Evolutionary conservation across 2,888 invertebrate species (phyloP).

Genomic region (Agrypnus murinus): DNA sequence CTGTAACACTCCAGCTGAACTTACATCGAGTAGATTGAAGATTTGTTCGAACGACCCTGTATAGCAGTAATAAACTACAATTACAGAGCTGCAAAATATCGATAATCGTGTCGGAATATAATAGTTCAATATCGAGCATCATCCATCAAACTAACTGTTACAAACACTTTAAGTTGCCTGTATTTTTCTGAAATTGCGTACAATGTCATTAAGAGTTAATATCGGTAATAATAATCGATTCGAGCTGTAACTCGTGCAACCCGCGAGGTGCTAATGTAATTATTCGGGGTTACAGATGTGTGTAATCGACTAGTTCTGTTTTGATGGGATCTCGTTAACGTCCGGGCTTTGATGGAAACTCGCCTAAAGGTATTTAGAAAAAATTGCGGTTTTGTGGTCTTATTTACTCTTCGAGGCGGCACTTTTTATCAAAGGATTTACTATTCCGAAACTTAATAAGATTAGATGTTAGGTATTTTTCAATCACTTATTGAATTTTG

Average conservation of each 20-base stretch:
- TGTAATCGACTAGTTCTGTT: slow-evolving; percentile 36
- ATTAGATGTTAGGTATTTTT: slow-evolving; percentile 10
- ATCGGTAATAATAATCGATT: slow-evolving; percentile 49
- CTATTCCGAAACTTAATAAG: slow-evolving; percentile 28
- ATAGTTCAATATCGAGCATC: slow-evolving; percentile 20
- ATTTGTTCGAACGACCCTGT: too few species aligned
- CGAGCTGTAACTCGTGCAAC: slow-evolving; percentile 44
- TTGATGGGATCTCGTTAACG: slow-evolving; percentile 39
- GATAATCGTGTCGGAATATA: slow-evolving; percentile 4
- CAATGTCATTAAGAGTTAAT: slow-evolving; percentile 52
- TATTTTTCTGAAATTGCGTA: slow-evolving; percentile 51
- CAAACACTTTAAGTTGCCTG: slow-evolving; percentile 28
- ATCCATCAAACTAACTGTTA: slow-evolving; percentile 14
- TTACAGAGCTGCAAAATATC: slow-evolving; percentile 1
- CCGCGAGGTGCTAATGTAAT: slow-evolving; percentile 53
- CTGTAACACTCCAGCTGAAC: too few species aligned
- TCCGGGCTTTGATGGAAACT: slow-evolving; percentile 30
- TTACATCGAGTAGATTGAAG: too few species aligned
- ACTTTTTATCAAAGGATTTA: slow-evolving; percentile 14
- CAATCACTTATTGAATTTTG: slow-evolving; percentile 30
- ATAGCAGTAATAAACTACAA: slow-evolving; percentile 1
- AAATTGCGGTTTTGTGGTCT: slow-evolving; percentile 31
- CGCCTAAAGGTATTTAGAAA: slow-evolving; percentile 22
- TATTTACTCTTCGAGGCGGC: slow-evolving; percentile 26
- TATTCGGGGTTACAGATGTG: slow-evolving; percentile 46